A percentile compares a stretch with the other conserved stretches of the same genome.
Evolutionary conservation across 2,888 invertebrate species (phyloP).

Genomic region (Cerceris rybyensis): DNA sequence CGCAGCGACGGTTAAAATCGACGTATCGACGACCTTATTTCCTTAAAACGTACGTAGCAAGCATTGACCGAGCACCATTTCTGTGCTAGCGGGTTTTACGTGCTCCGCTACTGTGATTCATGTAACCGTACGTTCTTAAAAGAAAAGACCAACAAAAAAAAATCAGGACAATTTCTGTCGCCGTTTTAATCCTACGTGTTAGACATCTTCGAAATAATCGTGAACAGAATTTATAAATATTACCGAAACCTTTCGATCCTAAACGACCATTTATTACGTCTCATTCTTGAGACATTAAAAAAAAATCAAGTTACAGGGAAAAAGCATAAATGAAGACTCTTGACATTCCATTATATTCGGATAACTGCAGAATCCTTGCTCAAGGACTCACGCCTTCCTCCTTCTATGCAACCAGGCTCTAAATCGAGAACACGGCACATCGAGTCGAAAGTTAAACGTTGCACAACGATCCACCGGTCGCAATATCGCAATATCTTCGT

Average conservation of each 20-base stretch:
- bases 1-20: conserved; percentile 62
- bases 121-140: conserved; percentile 42
- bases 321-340: background rate
- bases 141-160: conserved; percentile 21
- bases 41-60: conserved; percentile 61
- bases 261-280: background rate
- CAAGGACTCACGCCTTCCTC: conserved; percentile 52
- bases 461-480: conserved; percentile 75
- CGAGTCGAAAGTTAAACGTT: conserved; percentile 77
- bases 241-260: background rate
- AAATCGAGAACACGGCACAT: conserved; percentile 61
- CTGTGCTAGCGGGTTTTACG: conserved; percentile 65
- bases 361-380: conserved; percentile 49
- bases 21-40: conserved; percentile 68
- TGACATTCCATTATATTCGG: background rate
- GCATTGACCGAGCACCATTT: conserved; percentile 63
- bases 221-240: background rate
- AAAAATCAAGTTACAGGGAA: background rate
- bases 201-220: background rate
- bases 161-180: conserved; percentile 45
- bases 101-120: conserved; percentile 59
- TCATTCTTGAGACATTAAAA: background rate
- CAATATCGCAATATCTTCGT: conserved; percentile 74
- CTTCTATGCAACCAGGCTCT: conserved; percentile 34
- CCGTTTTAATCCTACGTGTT: background rate